Conservation (phyloP, 2,113 vertebrate species). For the Pollimyrus isidori region DNA sequence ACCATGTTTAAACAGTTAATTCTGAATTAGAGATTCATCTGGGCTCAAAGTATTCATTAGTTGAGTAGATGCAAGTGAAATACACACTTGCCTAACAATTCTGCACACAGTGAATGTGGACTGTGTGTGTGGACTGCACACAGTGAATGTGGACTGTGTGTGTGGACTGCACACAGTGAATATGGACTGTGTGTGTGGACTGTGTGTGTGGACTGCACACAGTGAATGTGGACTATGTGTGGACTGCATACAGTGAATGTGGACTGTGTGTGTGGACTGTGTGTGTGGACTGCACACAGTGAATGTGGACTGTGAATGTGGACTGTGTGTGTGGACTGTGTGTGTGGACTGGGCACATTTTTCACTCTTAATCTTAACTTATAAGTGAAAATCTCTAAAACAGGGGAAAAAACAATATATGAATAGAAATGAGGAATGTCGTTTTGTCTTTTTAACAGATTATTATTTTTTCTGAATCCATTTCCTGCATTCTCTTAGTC, state of each 20-base stretch:
- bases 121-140: neutral
- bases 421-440: neutral
- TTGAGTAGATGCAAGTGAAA: no score
- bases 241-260: neutral
- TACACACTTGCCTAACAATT: no score
- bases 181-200: neutral
- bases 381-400: neutral
- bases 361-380: neutral
- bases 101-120: neutral
- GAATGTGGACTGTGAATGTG: neutral
- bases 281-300: no score
- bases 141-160: neutral
- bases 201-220: no score
- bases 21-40: no score
- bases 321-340: no score
- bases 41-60: no score
- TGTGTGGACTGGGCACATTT: neutral
- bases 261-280: neutral
- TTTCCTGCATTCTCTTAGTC: neutral
- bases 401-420: neutral
- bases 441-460: neutral
- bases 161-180: neutral
- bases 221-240: neutral
- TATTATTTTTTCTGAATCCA: neutral
- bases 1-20: no score